Evolutionary conservation across 1,140 invertebrate species (phyloP).

Genomic region (Tenebrio molitor): DNA sequence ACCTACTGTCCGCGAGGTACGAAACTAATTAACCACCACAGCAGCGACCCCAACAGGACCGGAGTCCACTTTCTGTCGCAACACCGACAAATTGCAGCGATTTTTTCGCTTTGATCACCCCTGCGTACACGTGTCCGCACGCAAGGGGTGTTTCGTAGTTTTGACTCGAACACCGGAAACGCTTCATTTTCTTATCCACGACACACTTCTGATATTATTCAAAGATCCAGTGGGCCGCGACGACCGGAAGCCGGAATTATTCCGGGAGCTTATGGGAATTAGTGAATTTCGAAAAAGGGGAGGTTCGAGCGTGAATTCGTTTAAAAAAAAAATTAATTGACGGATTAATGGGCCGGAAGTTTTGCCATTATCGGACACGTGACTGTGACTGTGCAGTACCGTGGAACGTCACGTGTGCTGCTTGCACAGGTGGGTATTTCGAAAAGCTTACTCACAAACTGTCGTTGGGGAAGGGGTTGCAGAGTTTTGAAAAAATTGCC

Average conservation of each 20-base stretch:
- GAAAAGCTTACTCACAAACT: constrained; percentile 29
- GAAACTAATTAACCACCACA: neutral
- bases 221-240: neutral
- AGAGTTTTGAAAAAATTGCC: neutral
- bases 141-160: constrained; percentile 5
- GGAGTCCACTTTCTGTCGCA: too few relatives aligned
- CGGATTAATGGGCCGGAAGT: constrained; percentile 23
- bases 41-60: too few relatives aligned
- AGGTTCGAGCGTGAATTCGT: too few relatives aligned
- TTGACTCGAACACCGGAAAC: constrained; percentile 19
- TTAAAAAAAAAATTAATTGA: constrained; percentile 7
- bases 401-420: constrained; percentile 24
- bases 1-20: neutral
- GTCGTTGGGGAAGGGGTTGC: neutral
- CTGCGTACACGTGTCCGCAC: neutral
- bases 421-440: constrained; percentile 21
- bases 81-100: too few relatives aligned
- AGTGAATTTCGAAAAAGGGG: neutral
- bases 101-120: constrained; percentile 1
- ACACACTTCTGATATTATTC: constrained; percentile 19
- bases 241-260: constrained; percentile 9
- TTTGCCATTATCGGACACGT: constrained; percentile 29
- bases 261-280: constrained; percentile 24
- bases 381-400: constrained; percentile 3
- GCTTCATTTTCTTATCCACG: neutral